phyloP scores from a whole-genome alignment of 2,797 vertebrate genomes.

The Morelia viridis region DNA sequence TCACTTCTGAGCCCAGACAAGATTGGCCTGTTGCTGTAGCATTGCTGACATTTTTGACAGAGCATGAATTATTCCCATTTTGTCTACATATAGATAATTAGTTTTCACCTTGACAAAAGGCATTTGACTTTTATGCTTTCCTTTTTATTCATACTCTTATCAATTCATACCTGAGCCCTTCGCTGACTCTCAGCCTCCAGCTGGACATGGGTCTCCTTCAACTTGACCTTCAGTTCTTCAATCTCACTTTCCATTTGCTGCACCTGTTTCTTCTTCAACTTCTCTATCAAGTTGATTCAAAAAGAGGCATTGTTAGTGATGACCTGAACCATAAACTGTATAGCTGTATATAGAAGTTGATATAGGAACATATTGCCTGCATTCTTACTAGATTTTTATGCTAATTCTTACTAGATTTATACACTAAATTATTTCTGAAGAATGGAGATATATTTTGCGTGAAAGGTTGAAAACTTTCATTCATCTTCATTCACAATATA shows the following conservation, averaged over 20 bases:
- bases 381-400: too few relatives aligned
- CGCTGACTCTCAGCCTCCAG: constrained; percentile 66
- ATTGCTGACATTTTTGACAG: not conserved
- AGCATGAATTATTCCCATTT: not conserved
- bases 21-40: not conserved
- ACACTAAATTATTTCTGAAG: not conserved
- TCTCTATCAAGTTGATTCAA: constrained; percentile 59
- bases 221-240: constrained; percentile 70
- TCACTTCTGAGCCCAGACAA: not conserved
- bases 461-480: not conserved
- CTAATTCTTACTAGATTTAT: not conserved
- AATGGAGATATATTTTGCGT: not conserved
- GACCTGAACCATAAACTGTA: accelerated
- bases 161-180: constrained; percentile 68
- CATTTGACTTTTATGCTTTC: not conserved
- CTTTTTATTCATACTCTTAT: not conserved
- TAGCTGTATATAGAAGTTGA: not conserved
- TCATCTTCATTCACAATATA: not conserved
- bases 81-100: not conserved
- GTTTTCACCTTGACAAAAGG: not conserved
- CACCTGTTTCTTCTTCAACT: constrained; percentile 67
- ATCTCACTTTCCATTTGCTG: constrained; percentile 70
- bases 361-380: not conserved
- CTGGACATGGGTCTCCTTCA: constrained; percentile 66
- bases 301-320: not conserved